Evolutionary conservation across 2,113 vertebrate species (phyloP), one percentile per base, ranked within the genome.

Genomic region (Zapornia atra): DNA sequence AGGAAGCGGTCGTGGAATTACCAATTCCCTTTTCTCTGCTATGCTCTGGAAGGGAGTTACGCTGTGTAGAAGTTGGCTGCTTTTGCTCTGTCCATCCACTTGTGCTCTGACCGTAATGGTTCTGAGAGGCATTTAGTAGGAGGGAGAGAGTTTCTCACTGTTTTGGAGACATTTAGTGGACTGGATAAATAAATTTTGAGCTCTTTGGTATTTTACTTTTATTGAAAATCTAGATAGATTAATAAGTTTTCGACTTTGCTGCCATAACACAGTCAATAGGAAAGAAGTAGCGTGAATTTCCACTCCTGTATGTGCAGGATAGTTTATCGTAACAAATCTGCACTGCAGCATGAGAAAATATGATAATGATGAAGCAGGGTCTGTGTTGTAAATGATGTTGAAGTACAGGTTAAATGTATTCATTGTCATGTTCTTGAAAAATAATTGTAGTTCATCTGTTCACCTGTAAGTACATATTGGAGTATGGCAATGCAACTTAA

Each of bases 41-140:
- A 5, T 7, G 8, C 33, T 85, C 18, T 1, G 4, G 38, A 82
- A 69, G 4, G 88, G 38, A 72, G 26, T 63, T 73, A 5, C 0
- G 0, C 6, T 15, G 29, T 34, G 13, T 68, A 9, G 11, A 17
- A 12, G 17, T 42, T 78, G 14, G 29, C 81, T 79, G 50, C 22
- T 79, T 79, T 82, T 84, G 20, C 54, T 76, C 18, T 16, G 65
- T 31, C 69, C 13, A 5, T 63, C 56, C 34, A 42, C 6, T 13
- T 0, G 0, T 26, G 2, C 15, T 12, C 44, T 7, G n/a, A 5
- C 61, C n/a, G 0, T 7, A 20, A 42, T 8, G 33, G 26, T 64
- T 85, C 22, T 29, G 28, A 42, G 78, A 25, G 63, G 11, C 16
- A 5, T 63, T 42, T 82, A 31, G 13, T 65, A n/a, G 18, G 31